Base-by-base conservation (phyloP, 1,140 invertebrate species). In the Ruditapes philippinarum region DNA sequence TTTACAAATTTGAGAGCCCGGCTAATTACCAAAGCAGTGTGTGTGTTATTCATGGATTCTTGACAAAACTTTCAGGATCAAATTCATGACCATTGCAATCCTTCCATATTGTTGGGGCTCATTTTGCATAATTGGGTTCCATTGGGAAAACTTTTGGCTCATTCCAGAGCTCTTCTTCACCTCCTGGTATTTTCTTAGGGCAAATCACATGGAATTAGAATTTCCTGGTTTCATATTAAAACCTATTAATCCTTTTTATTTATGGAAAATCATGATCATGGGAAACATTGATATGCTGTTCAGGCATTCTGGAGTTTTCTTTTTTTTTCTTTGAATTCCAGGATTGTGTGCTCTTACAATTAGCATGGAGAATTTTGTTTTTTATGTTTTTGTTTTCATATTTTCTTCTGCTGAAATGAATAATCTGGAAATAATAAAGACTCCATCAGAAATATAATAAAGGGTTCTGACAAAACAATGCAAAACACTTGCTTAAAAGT, bases 81-180 rank as follows among this genome's bases (percentile, higher is more conserved):
- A 36, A 51, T 51, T 78, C 74, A 74, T 42, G 70, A 49, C 65
- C 65, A 45, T 22, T 51, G 45, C 74, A 78, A 78, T 78, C 25
- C 31, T 78, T 78, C 36, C 45, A 36, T 54, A 19, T 49, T 36
- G 40, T 78, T 78, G 45, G 28, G 22, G 25, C 31, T 33, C 42
- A 51, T 54, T 78, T 22, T 78, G 42, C 45, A 78, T 78, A 78
- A 78, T 78, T 78, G 74, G 74, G 49, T 54, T 49, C 74, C 31
- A 51, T 14, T 78, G 14, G 42, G 49, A 78, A 78, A 51, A 49
- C 74, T 78, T 51, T 74, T 33, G 19, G 42, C 45, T 78, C 49
- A 78, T 78, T 78, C 45, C 33, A 36, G 45, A 78, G 42, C 74
- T 78, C 33, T 70, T 33, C 4, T 11, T 33, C 65, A 38, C 65